These are phyloP conservation scores for Allygus modestus DNA, from an alignment of 2,888 invertebrate genomes.

Conservation along the genomic window DNA sequence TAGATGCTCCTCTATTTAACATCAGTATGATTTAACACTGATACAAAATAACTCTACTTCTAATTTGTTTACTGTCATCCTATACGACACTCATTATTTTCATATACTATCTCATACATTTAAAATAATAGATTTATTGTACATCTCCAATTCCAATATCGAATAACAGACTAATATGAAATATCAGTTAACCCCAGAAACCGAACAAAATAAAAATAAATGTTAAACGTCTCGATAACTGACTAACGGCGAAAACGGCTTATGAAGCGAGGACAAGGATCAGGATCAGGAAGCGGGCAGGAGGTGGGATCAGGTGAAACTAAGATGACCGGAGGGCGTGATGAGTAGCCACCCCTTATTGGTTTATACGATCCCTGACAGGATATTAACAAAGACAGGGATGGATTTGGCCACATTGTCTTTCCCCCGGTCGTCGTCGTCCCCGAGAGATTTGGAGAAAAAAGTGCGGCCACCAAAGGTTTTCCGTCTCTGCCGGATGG, in stretches of 20 bases:
- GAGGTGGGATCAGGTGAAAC: slow-evolving; percentile 29
- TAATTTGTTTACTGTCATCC: too few relatives aligned
- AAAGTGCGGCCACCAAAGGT: slow-evolving; percentile 48
- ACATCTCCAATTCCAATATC: too few relatives aligned
- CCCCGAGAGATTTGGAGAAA: slow-evolving; percentile 50
- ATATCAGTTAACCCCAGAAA: too few relatives aligned
- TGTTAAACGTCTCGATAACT: neutral
- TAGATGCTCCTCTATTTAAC: too few relatives aligned
- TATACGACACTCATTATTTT: too few relatives aligned
- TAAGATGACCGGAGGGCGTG: slow-evolving; percentile 24
- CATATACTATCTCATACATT: too few relatives aligned
- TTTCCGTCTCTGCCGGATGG: slow-evolving; percentile 10
- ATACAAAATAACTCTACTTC: too few relatives aligned
- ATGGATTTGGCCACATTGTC: slow-evolving; percentile 58
- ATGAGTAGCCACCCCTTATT: slow-evolving; percentile 55
- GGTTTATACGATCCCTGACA: slow-evolving; percentile 56
- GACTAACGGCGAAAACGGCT: neutral
- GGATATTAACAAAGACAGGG: slow-evolving; percentile 60
- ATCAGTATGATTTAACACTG: too few relatives aligned
- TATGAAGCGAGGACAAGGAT: neutral
- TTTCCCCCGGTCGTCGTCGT: slow-evolving; percentile 36
- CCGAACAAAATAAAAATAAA: too few relatives aligned
- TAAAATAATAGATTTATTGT: too few relatives aligned
- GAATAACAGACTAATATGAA: too few relatives aligned
- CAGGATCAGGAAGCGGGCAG: neutral